Base-by-base conservation (phyloP, 2,888 invertebrate species). In the Aromia moschata region DNA sequence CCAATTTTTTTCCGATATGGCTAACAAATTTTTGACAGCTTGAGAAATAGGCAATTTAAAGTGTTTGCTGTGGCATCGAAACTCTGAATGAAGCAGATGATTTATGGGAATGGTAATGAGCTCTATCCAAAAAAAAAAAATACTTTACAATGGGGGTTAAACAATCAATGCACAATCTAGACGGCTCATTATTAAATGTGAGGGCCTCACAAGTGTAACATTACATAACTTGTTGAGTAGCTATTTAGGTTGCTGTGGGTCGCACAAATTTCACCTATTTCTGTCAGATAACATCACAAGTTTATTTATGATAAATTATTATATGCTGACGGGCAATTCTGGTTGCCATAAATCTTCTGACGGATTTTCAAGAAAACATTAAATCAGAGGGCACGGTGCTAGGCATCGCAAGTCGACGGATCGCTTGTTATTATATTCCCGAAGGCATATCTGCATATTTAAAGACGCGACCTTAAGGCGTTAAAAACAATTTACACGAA, bases 251-350 rank as follows among this genome's bases (percentile, higher is more conserved):
- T 37, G 10, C 7, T 9, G 37, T 38, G 12, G 3, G 38, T 14
- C 1, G 15, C 38, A 11, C 12, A 38, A 4, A 38, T 38, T 9
- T 38, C 15, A 38, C 14, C 14, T 38, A 14, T 38, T 14, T 12
- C 15, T 38, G 12, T 14, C 11, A 38, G 14, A 38, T 38, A 14
- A 38, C 38, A 38, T 38, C n/a, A n/a, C n/a, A 38, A 25, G 25
- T 4, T 25, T 25, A 25, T 25, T 5, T 25, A 25, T 33, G n/a
- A 33, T 33, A 33, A 33, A 33, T 10, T 3, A 33, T 10, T 2
- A 33, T 11, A 33, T 7, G n/a, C 33, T 7, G 33, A 33, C 33
- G n/a, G 33, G 11, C 33, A 10, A 2, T 33, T 33, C n/a, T 33
- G n/a, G 33, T 33, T 33, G n/a, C 33, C 33, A 10, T 10, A 33